phyloP scores from a whole-genome alignment of 2,797 vertebrate species.

The Enteromius radiatus region DNA sequence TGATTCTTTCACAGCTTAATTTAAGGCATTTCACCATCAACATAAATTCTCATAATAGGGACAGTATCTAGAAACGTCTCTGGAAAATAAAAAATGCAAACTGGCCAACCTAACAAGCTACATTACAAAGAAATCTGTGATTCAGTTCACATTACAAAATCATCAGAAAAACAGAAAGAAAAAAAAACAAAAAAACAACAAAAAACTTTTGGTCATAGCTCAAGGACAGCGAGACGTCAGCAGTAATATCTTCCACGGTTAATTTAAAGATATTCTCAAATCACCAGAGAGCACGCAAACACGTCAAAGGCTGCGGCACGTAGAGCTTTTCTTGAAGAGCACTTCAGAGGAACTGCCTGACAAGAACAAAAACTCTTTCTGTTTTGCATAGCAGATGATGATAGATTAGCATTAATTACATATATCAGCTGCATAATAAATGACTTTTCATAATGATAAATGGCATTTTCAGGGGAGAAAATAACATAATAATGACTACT shows the following conservation, averaged over 20 bases:
- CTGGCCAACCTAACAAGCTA: neutral
- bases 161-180: too few relatives aligned
- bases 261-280: constrained; percentile 7
- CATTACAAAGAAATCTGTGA: neutral
- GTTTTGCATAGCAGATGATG: constrained; percentile 18
- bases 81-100: neutral
- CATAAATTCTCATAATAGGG: neutral
- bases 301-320: neutral
- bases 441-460: constrained; percentile 8
- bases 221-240: neutral
- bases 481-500: neutral
- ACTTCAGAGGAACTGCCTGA: constrained; percentile 18
- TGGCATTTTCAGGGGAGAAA: neutral
- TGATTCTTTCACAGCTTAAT: neutral
- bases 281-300: neutral
- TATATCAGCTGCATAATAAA: constrained; percentile 33
- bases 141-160: constrained; percentile 22
- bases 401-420: constrained; percentile 26
- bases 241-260: constrained; percentile 4
- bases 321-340: neutral
- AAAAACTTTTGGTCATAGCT: neutral
- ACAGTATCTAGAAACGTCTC: neutral
- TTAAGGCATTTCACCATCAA: neutral
- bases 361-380: constrained; percentile 7
- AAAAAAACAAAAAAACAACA: too few relatives aligned